Conservation (phyloP, 2,888 invertebrate genomes). For the Chorisops tibialis region DNA sequence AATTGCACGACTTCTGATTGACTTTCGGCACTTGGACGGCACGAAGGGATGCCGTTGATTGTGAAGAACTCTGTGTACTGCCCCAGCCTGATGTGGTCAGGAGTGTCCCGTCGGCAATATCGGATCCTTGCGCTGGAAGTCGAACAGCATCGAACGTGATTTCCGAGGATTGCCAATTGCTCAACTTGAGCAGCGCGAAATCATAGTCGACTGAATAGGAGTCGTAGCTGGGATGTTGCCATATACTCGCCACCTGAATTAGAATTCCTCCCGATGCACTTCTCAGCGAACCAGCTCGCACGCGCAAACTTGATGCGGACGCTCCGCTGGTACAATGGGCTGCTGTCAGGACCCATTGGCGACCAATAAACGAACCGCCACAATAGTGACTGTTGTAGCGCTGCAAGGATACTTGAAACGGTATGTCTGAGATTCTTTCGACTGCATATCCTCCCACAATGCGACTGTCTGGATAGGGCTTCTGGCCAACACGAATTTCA, state of each 20-base stretch:
- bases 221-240: slow-evolving; percentile 48
- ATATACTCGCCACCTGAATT: slow-evolving; percentile 41
- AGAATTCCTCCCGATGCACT: slow-evolving; percentile 46
- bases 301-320: slow-evolving; percentile 35
- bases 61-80: slow-evolving; percentile 38
- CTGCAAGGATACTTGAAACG: slow-evolving; percentile 53
- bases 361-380: slow-evolving; percentile 51
- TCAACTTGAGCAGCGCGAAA: slow-evolving; percentile 49
- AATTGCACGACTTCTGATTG: slow-evolving; percentile 39
- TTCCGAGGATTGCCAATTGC: slow-evolving; percentile 36
- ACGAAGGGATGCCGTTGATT: slow-evolving; percentile 38
- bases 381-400: slow-evolving; percentile 48
- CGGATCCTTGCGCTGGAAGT: slow-evolving; percentile 38
- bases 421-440: slow-evolving; percentile 46
- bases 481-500: neutral
- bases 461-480: slow-evolving; percentile 42
- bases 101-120: slow-evolving; percentile 40
- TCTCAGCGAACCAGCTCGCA: slow-evolving; percentile 50
- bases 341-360: slow-evolving; percentile 49
- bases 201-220: slow-evolving; percentile 50
- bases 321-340: slow-evolving; percentile 49
- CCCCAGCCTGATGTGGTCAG: slow-evolving; percentile 50
- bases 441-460: slow-evolving; percentile 53
- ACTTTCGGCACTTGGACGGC: slow-evolving; percentile 42
- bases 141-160: slow-evolving; percentile 38